Evolutionary conservation across 2,113 vertebrate species (phyloP).

Genomic region (Falcunculus frontatus): DNA sequence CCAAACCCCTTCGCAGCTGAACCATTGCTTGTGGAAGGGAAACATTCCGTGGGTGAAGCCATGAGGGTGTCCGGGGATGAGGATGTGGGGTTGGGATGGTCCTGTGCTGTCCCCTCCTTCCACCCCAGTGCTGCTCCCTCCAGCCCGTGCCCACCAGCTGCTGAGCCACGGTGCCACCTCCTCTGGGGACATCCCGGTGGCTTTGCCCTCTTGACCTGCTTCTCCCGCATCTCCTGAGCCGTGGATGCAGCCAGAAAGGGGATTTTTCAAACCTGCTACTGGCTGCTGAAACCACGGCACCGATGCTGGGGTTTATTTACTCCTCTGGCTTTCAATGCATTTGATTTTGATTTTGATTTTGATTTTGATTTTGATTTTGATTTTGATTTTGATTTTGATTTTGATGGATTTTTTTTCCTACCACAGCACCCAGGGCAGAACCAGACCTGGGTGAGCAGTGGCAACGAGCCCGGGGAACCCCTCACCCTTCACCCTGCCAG

Average conservation of each 20-base stretch:
- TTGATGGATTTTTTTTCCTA: rapidly evolving
- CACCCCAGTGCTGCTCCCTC: neutral
- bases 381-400: no score
- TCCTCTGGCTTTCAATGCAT: neutral
- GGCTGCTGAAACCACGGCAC: rapidly evolving
- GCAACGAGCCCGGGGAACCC: rapidly evolving
- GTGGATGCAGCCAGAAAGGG: rapidly evolving
- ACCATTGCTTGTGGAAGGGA: rapidly evolving
- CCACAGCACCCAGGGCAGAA: rapidly evolving
- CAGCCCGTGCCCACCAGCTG: rapidly evolving
- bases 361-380: neutral
- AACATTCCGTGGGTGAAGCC: rapidly evolving
- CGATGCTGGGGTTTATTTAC: rapidly evolving
- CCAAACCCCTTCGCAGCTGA: neutral
- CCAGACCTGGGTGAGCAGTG: rapidly evolving
- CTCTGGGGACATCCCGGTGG: neutral
- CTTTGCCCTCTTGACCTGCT: neutral
- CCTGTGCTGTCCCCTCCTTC: no score
- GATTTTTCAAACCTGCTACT: rapidly evolving
- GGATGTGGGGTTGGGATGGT: neutral
- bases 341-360: neutral
- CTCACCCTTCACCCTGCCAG: rapidly evolving
- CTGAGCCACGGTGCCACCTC: neutral
- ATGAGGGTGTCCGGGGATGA: rapidly evolving
- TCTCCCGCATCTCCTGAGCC: neutral